Percentiles rank a stretch among this genome's conserved stretches.
Evolutionary conservation across 2,797 vertebrate genomes (phyloP).

Genomic region (Mus spretus): DNA sequence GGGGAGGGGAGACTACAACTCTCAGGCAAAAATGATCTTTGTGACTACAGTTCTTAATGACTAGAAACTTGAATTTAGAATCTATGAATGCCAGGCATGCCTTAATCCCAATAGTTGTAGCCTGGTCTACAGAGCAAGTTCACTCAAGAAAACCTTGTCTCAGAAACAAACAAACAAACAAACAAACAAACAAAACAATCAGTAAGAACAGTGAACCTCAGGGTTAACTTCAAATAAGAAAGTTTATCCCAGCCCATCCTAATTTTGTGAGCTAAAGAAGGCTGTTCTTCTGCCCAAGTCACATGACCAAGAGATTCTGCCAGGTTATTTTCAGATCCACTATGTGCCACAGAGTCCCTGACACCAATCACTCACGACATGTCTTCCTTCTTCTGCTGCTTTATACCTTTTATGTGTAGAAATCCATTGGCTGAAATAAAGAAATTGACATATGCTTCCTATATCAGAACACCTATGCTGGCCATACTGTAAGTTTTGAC

Average conservation of each 20-base stretch:
- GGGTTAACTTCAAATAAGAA: background rate
- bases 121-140: background rate
- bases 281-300: background rate
- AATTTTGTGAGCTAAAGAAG: background rate
- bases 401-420: background rate
- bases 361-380: background rate
- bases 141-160: background rate
- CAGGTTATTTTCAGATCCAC: background rate
- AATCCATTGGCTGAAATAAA: background rate
- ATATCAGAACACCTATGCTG: background rate
- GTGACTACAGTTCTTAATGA: background rate
- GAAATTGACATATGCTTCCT: background rate
- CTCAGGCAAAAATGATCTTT: background rate
- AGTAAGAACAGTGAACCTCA: background rate
- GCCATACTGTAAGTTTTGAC: background rate
- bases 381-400: background rate
- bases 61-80: conserved; percentile 8
- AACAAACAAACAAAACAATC: too few relatives aligned
- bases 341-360: accelerated
- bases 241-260: background rate
- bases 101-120: background rate
- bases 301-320: background rate
- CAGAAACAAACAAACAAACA: too few relatives aligned
- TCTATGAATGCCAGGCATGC: background rate
- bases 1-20: too few relatives aligned